These are phyloP conservation scores for Isichthys henryi DNA, from an alignment of 2,113 vertebrate genomes.

Conservation along the genomic window DNA sequence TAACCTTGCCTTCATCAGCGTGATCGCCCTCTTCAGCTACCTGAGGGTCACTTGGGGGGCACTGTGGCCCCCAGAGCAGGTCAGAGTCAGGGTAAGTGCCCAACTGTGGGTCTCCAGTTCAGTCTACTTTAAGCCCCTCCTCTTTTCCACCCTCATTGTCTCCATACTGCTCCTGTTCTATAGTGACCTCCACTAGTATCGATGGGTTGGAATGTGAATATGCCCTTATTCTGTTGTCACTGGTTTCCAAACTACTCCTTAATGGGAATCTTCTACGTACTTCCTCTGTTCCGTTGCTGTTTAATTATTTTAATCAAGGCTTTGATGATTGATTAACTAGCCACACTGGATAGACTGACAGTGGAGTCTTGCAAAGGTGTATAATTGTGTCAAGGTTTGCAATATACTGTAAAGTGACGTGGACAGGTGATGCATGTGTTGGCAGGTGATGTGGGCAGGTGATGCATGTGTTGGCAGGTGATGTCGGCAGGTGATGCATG, in stretches of 20 bases:
- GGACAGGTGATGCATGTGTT: background rate
- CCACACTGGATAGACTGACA: background rate
- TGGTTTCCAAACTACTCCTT: background rate
- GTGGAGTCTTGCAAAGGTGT: background rate
- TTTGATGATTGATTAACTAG: background rate
- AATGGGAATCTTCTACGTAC: background rate
- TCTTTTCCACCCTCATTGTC: background rate
- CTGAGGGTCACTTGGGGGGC: conserved; percentile 78
- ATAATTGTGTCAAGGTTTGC: background rate
- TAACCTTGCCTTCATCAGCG: conserved; percentile 79
- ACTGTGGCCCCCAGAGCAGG: conserved; percentile 68
- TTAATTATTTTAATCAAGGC: background rate
- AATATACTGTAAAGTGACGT: background rate
- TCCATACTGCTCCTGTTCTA: background rate
- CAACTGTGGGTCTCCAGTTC: too few relatives aligned
- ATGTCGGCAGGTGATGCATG: too few relatives aligned
- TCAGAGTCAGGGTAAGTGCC: conserved; percentile 55
- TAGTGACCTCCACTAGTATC: background rate
- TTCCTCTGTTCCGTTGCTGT: background rate
- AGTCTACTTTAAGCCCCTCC: background rate
- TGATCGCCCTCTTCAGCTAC: conserved; percentile 77
- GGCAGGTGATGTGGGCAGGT: background rate
- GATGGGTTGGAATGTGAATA: background rate
- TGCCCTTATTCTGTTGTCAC: background rate
- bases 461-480: too few relatives aligned